These are phyloP conservation scores for Metridium senile DNA, from an alignment of 92 coral and sea anemone genomes.

Conservation along the genomic window DNA sequence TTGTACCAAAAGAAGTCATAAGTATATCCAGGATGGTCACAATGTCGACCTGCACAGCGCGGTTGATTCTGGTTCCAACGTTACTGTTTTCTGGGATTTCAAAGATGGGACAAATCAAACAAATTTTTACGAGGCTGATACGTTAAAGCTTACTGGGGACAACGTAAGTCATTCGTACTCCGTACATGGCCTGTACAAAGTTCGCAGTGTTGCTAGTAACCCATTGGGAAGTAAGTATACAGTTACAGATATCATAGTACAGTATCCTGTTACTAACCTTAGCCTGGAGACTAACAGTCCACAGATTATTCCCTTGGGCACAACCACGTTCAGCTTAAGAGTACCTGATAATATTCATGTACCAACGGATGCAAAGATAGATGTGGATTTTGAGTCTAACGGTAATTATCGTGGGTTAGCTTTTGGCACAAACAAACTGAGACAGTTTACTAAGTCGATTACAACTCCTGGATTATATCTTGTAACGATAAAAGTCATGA, in stretches of 20 bases:
- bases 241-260: conserved; percentile 30
- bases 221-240: conserved; percentile 42
- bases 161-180: conserved; percentile 37
- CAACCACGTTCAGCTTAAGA: conserved; percentile 43
- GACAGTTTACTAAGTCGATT: conserved; percentile 40
- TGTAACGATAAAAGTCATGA: conserved; percentile 53
- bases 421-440: conserved; percentile 28
- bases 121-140: conserved; percentile 37
- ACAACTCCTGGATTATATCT: conserved; percentile 41
- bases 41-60: conserved; percentile 30
- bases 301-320: conserved; percentile 70
- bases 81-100: conserved; percentile 73
- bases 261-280: conserved; percentile 50
- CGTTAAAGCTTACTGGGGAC: conserved; percentile 23
- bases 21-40: conserved; percentile 43
- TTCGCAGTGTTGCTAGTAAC: conserved; percentile 50
- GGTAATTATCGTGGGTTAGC: conserved; percentile 1
- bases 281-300: conserved; percentile 61
- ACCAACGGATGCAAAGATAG: conserved; percentile 85
- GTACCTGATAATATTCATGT: conserved; percentile 53
- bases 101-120: conserved; percentile 42
- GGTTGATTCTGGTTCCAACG: conserved; percentile 62
- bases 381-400: conserved; percentile 53
- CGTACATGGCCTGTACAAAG: conserved; percentile 49
- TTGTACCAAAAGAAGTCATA: conserved; percentile 24